A percentile compares a stretch with the other conserved stretches of the same genome.
Conservation (phyloP, 2,888 invertebrate genomes). For the Agrotis segetum region DNA sequence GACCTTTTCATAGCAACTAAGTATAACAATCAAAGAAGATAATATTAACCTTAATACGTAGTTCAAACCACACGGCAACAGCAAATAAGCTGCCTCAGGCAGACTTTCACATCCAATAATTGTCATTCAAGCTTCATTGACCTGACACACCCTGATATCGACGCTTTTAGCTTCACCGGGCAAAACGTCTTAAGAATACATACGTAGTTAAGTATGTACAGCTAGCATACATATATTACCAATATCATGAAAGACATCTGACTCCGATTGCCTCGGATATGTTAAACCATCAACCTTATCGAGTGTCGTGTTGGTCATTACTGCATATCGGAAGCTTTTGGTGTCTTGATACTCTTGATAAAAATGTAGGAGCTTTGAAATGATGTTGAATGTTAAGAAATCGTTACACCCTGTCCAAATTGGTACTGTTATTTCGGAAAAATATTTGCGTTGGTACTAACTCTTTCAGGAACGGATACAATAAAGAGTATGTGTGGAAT, state of each 20-base stretch:
- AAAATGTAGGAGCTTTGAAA: slow-evolving; percentile 9
- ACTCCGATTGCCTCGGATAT: slow-evolving; percentile 45
- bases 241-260: slow-evolving; percentile 53
- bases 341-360: slow-evolving; percentile 21
- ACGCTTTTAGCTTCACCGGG: slow-evolving; percentile 35
- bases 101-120: slow-evolving; percentile 29
- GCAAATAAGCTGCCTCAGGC: neutral
- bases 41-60: neutral
- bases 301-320: slow-evolving; percentile 49
- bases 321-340: slow-evolving; percentile 41
- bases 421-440: neutral
- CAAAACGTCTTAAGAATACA: slow-evolving; percentile 43
- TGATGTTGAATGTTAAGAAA: slow-evolving; percentile 24
- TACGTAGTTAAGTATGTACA: neutral
- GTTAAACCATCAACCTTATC: slow-evolving; percentile 52
- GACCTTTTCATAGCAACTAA: neutral
- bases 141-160: slow-evolving; percentile 48
- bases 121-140: slow-evolving; percentile 44
- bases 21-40: neutral
- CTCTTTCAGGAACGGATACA: neutral
- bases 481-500: neutral
- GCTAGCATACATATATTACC: slow-evolving; percentile 25
- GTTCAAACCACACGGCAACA: neutral
- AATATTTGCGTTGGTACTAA: neutral
- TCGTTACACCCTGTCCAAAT: neutral